Conservation (phyloP, 2,888 invertebrate species). For the Lithodes maja region DNA sequence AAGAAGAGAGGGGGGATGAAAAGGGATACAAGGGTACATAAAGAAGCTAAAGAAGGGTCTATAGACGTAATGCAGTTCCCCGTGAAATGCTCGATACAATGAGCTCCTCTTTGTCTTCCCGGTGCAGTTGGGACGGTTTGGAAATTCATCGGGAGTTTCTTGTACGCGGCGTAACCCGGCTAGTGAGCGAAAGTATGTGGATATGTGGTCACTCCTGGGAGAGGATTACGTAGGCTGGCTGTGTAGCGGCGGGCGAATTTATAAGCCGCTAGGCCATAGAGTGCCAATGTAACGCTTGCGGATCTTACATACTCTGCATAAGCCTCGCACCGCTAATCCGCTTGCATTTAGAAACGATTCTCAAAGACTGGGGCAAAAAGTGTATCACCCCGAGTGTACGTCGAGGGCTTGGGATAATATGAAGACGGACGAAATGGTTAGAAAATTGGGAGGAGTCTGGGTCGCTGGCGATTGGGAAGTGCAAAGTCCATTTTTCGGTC, state of each 20-base stretch:
- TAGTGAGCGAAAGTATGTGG: constrained; percentile 50
- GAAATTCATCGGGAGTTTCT: constrained; percentile 39
- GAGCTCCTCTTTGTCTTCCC: constrained; percentile 39
- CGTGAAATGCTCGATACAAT: constrained; percentile 62
- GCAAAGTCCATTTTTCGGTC: constrained; percentile 67
- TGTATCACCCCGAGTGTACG: background rate
- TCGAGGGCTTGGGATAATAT: background rate
- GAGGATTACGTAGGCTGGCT: constrained; percentile 45
- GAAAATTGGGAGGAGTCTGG: constrained; percentile 37
- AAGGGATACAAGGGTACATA: constrained; percentile 51
- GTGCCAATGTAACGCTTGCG: constrained; percentile 6
- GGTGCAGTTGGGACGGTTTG: constrained; percentile 11
- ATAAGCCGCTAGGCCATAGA: constrained; percentile 13
- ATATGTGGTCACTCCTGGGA: constrained; percentile 42
- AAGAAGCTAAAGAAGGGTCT: constrained; percentile 49
- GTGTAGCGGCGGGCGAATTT: constrained; percentile 49
- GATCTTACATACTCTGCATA: background rate
- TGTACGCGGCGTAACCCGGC: background rate
- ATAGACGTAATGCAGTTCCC: constrained; percentile 63
- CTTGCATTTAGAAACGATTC: background rate
- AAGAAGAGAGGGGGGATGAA: constrained; percentile 30
- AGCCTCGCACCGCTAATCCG: background rate
- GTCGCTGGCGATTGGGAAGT: constrained; percentile 56
- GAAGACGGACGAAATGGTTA: constrained; percentile 47
- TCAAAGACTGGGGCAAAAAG: background rate